A percentile compares a stretch with the other conserved stretches of the same genome.
These are phyloP conservation scores for Telenomus remus DNA, from an alignment of 1,140 invertebrate species.

Conservation along the genomic window DNA sequence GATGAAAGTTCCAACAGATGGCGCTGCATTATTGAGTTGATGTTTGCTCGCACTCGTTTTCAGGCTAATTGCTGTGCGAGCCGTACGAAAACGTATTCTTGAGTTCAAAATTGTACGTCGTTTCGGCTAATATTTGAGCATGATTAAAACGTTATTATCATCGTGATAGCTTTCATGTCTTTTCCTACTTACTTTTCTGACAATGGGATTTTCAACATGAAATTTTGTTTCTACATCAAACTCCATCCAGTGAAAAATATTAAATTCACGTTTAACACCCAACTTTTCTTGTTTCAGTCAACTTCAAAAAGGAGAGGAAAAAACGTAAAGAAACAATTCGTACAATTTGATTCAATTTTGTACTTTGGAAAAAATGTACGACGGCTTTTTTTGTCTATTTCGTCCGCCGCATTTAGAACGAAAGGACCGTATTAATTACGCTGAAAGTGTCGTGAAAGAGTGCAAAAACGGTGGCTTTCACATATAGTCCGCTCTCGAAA, in stretches of 20 bases:
- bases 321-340: too few species aligned
- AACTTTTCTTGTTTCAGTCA: too few species aligned
- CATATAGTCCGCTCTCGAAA: conserved; percentile 25
- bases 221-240: too few species aligned
- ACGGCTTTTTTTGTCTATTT: background rate
- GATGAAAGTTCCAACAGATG: conserved; percentile 40
- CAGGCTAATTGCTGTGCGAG: conserved; percentile 38
- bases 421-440: conserved; percentile 22
- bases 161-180: background rate
- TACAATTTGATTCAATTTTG: too few species aligned
- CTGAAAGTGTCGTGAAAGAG: conserved; percentile 4
- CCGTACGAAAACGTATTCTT: conserved; percentile 30
- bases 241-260: too few species aligned
- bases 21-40: conserved; percentile 27
- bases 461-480: conserved; percentile 9
- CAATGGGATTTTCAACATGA: too few species aligned
- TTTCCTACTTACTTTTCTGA: background rate
- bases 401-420: background rate
- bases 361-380: too few species aligned
- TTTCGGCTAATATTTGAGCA: conserved; percentile 44
- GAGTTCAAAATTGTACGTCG: conserved; percentile 28
- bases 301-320: too few species aligned
- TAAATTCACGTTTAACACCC: too few species aligned
- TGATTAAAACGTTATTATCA: conserved; percentile 26
- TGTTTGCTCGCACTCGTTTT: conserved; percentile 42